Conservation (phyloP, 2,797 vertebrate species). For the Chelon labrosus region DNA sequence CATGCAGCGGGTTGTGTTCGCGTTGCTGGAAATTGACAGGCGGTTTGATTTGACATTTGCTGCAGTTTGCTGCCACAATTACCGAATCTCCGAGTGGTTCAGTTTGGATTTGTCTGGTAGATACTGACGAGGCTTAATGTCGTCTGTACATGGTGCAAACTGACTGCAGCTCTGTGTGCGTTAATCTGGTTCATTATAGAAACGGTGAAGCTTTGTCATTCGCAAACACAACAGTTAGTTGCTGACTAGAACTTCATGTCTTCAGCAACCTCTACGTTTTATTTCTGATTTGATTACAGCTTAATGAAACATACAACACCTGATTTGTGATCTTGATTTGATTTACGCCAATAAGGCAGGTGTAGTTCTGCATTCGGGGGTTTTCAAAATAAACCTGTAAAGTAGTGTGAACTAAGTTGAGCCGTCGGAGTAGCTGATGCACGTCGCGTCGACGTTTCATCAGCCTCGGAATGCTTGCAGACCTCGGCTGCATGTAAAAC, state of each 20-base stretch:
- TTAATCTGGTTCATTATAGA: conserved; percentile 20
- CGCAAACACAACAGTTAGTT: conserved; percentile 17
- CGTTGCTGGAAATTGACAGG: conserved; percentile 51
- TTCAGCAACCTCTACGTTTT: neutral
- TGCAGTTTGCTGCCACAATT: conserved; percentile 45
- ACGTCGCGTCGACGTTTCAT: conserved; percentile 23
- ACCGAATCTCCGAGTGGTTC: conserved; percentile 48
- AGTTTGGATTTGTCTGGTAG: conserved; percentile 23
- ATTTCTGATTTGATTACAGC: neutral
- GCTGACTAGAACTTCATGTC: neutral
- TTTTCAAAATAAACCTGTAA: neutral
- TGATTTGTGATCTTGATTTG: neutral
- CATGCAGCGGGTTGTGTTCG: conserved; percentile 52
- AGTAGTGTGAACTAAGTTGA: conserved; percentile 3
- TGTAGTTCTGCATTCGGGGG: neutral
- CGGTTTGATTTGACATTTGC: conserved; percentile 61
- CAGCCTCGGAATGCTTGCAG: conserved; percentile 15
- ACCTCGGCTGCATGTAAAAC: conserved; percentile 57
- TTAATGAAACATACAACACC: neutral
- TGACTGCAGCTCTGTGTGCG: conserved; percentile 19
- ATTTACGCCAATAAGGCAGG: neutral
- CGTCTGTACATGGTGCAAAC: conserved; percentile 3
- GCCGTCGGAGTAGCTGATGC: neutral
- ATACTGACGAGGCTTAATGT: neutral
- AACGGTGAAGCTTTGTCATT: conserved; percentile 17